These are phyloP conservation scores for Antedon mediterranea DNA, from an alignment of 53 echinoderm and acorn worm genomes.

Conservation along the genomic window DNA sequence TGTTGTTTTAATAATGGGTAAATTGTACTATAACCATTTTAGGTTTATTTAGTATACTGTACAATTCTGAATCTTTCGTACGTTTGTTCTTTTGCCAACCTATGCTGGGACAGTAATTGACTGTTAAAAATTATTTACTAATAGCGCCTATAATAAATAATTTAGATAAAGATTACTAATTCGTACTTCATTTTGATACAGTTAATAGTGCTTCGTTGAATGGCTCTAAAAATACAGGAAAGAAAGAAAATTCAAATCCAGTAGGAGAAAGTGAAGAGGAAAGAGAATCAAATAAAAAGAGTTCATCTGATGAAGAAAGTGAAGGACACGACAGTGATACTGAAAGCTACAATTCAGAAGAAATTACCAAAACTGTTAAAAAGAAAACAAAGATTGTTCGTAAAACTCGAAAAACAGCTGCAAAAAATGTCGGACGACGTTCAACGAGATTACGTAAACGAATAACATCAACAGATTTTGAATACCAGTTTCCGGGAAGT, in stretches of 20 bases:
- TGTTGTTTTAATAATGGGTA: no score
- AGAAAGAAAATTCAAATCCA: constrained; percentile 6
- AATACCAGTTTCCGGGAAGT: constrained; percentile 8
- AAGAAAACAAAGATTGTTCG: neutral
- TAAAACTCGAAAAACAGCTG: neutral
- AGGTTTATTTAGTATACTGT: no score
- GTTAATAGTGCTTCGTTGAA: constrained; percentile 1
- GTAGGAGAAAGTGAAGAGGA: constrained; percentile 10
- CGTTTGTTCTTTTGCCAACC: no score
- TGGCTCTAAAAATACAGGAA: neutral
- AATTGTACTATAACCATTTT: no score
- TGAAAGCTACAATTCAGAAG: constrained; percentile 18
- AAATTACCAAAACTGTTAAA: neutral
- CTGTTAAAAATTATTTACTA: no score
- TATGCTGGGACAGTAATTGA: no score
- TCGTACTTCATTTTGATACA: neutral
- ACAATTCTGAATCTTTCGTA: no score
- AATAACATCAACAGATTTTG: constrained; percentile 29
- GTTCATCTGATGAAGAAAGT: neutral
- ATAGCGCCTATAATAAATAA: no score
- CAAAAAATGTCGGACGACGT: neutral
- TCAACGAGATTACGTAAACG: constrained; percentile 6
- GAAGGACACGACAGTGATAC: constrained; percentile 22
- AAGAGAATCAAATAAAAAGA: neutral
- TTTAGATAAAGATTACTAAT: neutral